Percentiles rank a stretch among this genome's conserved stretches.
These are phyloP conservation scores for Delichon dasypus DNA, from an alignment of 2,797 vertebrate species.

Conservation along the genomic window DNA sequence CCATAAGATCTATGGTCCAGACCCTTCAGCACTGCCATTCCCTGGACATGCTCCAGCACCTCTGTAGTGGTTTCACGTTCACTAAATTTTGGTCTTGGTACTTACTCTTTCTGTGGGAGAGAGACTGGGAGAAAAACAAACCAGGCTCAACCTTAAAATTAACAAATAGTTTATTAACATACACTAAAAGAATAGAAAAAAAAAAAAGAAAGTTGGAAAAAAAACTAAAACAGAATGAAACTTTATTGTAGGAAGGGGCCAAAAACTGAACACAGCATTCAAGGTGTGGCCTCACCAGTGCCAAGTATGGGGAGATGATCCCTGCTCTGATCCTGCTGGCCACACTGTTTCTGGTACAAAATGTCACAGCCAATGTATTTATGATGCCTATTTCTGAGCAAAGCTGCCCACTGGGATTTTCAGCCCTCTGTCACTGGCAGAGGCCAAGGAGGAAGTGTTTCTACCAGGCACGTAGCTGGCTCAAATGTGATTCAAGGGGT, in stretches of 20 bases:
- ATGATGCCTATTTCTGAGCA: neutral
- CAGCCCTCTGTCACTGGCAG: neutral
- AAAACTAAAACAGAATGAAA: no score
- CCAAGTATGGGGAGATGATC: fast-evolving
- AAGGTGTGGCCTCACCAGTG: neutral
- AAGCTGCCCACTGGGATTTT: neutral
- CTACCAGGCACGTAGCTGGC: fast-evolving
- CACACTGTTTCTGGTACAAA: neutral
- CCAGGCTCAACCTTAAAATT: no score
- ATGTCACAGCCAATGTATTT: neutral
- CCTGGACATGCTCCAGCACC: neutral
- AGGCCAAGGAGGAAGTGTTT: neutral
- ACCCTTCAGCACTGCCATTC: neutral
- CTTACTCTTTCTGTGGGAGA: no score
- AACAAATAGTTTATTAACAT: no score
- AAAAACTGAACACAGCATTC: neutral
- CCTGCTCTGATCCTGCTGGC: neutral
- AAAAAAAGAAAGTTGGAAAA: no score
- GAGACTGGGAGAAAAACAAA: no score
- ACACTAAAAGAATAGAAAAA: no score
- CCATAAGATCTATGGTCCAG: neutral
- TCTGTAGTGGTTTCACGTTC: neutral
- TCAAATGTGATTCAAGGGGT: neutral
- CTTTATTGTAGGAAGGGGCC: neutral
- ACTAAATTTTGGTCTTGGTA: no score